phyloP scores from a whole-genome alignment of 2,113 vertebrate genomes.

The Atherinomorus stipes region DNA sequence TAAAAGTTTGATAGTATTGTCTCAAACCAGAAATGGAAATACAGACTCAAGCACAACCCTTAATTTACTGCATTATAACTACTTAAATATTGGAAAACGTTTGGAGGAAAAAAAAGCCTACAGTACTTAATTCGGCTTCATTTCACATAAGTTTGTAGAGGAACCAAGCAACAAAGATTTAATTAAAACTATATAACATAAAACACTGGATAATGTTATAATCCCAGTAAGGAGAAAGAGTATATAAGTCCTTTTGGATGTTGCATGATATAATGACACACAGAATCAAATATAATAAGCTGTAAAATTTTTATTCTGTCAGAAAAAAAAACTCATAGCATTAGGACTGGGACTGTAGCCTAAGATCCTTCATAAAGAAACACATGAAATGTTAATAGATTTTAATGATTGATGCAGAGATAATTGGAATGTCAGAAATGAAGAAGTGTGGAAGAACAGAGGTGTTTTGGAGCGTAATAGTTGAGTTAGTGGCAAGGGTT shows the following conservation, averaged over 20 bases:
- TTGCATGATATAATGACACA: constrained; percentile 51
- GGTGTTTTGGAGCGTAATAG: constrained; percentile 63
- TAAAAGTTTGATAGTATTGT: not conserved
- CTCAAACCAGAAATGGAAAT: not conserved
- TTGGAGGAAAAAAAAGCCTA: not conserved
- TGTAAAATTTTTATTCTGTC: constrained; percentile 58
- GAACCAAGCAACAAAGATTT: constrained; percentile 15
- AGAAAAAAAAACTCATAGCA: constrained; percentile 38
- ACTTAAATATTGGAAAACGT: not conserved
- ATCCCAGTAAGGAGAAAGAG: constrained; percentile 9
- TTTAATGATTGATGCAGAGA: constrained; percentile 76
- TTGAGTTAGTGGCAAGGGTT: constrained; percentile 60
- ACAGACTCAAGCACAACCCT: not conserved
- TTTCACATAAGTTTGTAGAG: constrained; percentile 8
- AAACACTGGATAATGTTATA: constrained; percentile 20
- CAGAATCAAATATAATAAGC: constrained; percentile 60
- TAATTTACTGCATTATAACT: not conserved
- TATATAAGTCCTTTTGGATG: constrained; percentile 44
- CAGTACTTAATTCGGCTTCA: not conserved
- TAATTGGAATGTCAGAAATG: constrained; percentile 78
- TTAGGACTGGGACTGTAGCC: constrained; percentile 29
- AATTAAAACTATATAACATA: constrained; percentile 40
- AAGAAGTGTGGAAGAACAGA: constrained; percentile 60
- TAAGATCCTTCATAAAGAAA: constrained; percentile 67
- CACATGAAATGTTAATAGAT: constrained; percentile 74